Evolutionary conservation across 2,113 vertebrate species (phyloP).

Genomic region (Myiagra hebetior): DNA sequence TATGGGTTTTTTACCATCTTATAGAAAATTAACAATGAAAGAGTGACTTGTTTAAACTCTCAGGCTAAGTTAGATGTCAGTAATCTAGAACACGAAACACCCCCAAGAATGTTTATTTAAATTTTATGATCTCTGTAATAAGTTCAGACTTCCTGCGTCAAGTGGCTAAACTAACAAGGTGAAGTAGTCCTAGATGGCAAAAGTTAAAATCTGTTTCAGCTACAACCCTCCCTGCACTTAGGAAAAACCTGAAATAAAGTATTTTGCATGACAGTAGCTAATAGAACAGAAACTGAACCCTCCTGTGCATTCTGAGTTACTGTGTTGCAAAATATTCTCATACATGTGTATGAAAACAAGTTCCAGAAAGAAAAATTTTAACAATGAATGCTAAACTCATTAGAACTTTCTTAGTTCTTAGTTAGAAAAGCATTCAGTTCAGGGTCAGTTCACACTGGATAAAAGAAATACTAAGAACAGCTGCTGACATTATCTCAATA

Average conservation of each 20-base stretch:
- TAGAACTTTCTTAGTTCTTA: neutral
- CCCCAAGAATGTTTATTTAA: neutral
- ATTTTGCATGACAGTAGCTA: neutral
- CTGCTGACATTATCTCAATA: neutral
- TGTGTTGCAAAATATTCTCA: neutral
- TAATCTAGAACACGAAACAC: neutral
- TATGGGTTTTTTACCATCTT: rapidly evolving
- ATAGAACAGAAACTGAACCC: neutral
- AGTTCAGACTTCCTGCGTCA: neutral
- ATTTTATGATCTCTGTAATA: neutral
- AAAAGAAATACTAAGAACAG: neutral
- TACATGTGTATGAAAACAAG: neutral
- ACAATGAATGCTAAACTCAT: neutral
- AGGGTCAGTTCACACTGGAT: neutral
- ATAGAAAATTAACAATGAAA: neutral
- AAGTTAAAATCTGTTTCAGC: neutral
- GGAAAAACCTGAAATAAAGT: neutral
- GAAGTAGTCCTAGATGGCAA: neutral
- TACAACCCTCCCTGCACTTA: neutral
- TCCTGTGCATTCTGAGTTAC: neutral
- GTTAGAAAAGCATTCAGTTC: neutral
- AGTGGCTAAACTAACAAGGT: neutral
- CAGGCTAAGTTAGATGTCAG: neutral
- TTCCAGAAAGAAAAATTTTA: neutral
- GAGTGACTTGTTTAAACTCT: neutral